Evolutionary conservation across 2,113 vertebrate genomes (phyloP), one percentile per base, ranked within the genome.

Genomic region (Seriola quinqueradiata): DNA sequence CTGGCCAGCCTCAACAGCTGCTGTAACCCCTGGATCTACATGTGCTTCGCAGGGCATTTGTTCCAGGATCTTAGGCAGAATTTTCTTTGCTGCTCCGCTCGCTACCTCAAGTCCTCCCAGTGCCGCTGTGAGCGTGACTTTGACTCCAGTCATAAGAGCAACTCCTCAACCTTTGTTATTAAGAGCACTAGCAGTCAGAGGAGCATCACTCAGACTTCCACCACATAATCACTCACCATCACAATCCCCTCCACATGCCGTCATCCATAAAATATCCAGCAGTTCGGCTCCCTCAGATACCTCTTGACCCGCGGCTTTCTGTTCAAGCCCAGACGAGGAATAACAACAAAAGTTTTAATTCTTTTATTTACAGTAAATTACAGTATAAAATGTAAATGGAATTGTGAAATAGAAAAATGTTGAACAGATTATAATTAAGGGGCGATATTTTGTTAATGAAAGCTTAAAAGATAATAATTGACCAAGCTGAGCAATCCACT

Each of bases 1-100:
- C 95, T 99, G 90, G 98, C 97, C 87, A 99, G 98, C 92, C 96
- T 99, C 78, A 99, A 99, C 95, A 99, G 98, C 94, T 99, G 98
- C 95, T 99, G 98, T 82, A 99, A 99, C 94, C 98, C 98, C 70
- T 99, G 98, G 98, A 99, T 99, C 96, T 99, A 99, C 95, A 97
- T 99, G 98, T 96, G 97, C 66, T 99, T 99, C 82, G 97, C 96
- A 0, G 98, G 98, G 0, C 97, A 98, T 88, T 97, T 99, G 78
- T 98, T 99, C 94, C 97, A 97, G 0, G 97, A 99, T 87, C 96
- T 99, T 5, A 28, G 96, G 86, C 96, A 96, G 75, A 96, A 94
- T 70, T 93, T 97, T 54, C 93, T 97, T 82, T 99, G 97, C 94
- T 98, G 97, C 83, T 96, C 96, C 5, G 12, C 94, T 0, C 84